Percentiles rank a stretch among this genome's conserved stretches.
Conservation (phyloP, 2,888 invertebrate species). For the Formica aserva region DNA sequence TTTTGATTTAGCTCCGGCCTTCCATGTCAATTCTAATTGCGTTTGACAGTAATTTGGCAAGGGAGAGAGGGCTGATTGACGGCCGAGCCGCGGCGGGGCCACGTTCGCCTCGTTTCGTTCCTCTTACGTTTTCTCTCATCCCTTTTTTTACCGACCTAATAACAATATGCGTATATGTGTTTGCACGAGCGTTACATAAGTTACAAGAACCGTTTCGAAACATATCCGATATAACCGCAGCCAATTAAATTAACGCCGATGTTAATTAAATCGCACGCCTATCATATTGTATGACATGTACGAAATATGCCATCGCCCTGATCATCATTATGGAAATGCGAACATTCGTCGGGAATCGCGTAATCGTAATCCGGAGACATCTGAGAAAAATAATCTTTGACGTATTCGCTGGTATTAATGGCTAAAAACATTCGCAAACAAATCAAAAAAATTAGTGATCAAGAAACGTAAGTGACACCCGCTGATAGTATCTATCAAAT, state of each 20-base stretch:
- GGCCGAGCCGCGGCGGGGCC: slow-evolving; percentile 52
- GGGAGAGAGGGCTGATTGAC: slow-evolving; percentile 73
- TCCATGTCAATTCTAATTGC: slow-evolving; percentile 79
- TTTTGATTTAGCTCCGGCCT: slow-evolving; percentile 70
- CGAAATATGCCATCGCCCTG: slow-evolving; percentile 23
- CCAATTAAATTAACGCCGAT: slow-evolving; percentile 50
- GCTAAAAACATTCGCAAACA: background rate
- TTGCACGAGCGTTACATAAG: background rate
- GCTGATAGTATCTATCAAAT: background rate
- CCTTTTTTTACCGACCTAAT: slow-evolving; percentile 37
- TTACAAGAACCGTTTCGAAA: slow-evolving; percentile 1
- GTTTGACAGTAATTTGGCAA: slow-evolving; percentile 80
- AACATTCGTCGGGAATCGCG: slow-evolving; percentile 1
- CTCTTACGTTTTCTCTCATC: slow-evolving; percentile 45
- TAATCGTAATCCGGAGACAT: slow-evolving; percentile 3
- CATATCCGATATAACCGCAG: slow-evolving; percentile 25
- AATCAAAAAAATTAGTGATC: background rate
- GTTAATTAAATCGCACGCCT: slow-evolving; percentile 51
- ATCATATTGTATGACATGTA: slow-evolving; percentile 17
- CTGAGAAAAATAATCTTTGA: slow-evolving; percentile 11
- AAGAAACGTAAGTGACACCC: background rate
- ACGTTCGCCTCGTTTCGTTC: slow-evolving; percentile 55
- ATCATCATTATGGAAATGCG: slow-evolving; percentile 34
- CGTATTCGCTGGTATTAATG: background rate
- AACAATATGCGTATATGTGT: slow-evolving; percentile 50